These are phyloP conservation scores for Copidosoma floridanum DNA, from an alignment of 1,140 invertebrate genomes.

Conservation along the genomic window DNA sequence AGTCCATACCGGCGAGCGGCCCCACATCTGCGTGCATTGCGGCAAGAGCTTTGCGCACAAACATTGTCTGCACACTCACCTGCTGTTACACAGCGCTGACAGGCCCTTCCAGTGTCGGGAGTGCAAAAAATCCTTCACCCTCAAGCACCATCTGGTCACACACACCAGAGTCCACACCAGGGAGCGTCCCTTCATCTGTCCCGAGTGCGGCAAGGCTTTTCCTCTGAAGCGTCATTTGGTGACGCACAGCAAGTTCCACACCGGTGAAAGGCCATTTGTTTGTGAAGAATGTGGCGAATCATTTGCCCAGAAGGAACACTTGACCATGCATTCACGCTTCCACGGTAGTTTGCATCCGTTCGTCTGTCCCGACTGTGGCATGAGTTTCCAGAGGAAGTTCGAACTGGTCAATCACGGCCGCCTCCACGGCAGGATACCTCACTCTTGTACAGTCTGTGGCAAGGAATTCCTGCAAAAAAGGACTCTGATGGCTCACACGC, in stretches of 20 bases:
- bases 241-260: constrained; percentile 83
- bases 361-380: constrained; percentile 79
- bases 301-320: constrained; percentile 78
- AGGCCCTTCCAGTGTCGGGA: constrained; percentile 78
- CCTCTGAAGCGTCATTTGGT: constrained; percentile 79
- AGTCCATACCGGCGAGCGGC: constrained; percentile 78
- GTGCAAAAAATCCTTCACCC: constrained; percentile 83
- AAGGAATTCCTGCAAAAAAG: constrained; percentile 83
- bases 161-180: constrained; percentile 72
- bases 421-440: constrained; percentile 76
- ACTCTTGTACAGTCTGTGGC: constrained; percentile 75
- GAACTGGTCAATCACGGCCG: constrained; percentile 80
- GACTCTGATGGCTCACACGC: constrained; percentile 74
- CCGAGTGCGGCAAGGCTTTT: constrained; percentile 78
- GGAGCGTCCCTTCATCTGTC: constrained; percentile 77
- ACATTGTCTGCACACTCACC: constrained; percentile 79
- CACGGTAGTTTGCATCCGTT: constrained; percentile 80
- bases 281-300: constrained; percentile 86
- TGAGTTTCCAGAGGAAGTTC: constrained; percentile 79
- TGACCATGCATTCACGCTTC: constrained; percentile 78
- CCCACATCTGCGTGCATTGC: constrained; percentile 79
- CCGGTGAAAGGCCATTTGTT: constrained; percentile 80
- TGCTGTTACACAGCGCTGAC: constrained; percentile 76
- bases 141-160: constrained; percentile 77
- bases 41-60: constrained; percentile 84